A percentile compares a stretch with the other conserved stretches of the same genome.
Evolutionary conservation across 1,140 invertebrate species (phyloP).

Genomic region (Macrobrachium nipponense): DNA sequence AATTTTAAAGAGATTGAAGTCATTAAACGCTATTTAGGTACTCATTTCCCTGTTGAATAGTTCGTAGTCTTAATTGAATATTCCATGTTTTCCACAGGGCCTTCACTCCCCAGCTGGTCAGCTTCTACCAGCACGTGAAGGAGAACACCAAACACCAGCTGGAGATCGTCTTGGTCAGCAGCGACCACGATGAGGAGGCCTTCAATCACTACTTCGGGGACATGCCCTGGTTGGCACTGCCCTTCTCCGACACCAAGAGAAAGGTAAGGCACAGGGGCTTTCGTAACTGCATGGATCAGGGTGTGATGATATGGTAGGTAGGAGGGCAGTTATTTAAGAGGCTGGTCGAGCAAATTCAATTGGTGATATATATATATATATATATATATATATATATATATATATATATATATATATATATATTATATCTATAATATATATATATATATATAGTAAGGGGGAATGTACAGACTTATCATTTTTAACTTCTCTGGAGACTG

Average conservation of each 20-base stretch:
- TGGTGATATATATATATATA: no score
- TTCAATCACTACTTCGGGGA: conserved; percentile 45
- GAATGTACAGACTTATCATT: no score
- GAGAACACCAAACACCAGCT: conserved; percentile 59
- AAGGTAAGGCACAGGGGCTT: conserved; percentile 10
- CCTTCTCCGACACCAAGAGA: conserved; percentile 49
- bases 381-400: no score
- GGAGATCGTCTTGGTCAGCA: conserved; percentile 46
- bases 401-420: no score
- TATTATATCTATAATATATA: no score
- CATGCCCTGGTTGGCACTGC: conserved; percentile 54
- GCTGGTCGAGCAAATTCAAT: background rate
- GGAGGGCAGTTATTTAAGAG: no score
- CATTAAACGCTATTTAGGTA: background rate
- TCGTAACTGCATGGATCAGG: background rate
- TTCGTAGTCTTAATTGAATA: no score
- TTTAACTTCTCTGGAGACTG: no score
- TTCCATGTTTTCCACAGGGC: conserved; percentile 8
- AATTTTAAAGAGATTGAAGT: background rate
- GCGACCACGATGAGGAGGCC: conserved; percentile 37
- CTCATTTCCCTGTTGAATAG: background rate
- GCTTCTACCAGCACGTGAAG: conserved; percentile 48
- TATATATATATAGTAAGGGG: no score
- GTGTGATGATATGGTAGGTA: background rate
- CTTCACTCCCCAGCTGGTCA: conserved; percentile 51